phyloP scores from a whole-genome alignment of 2,888 invertebrate genomes.

The Plebejus anna region DNA sequence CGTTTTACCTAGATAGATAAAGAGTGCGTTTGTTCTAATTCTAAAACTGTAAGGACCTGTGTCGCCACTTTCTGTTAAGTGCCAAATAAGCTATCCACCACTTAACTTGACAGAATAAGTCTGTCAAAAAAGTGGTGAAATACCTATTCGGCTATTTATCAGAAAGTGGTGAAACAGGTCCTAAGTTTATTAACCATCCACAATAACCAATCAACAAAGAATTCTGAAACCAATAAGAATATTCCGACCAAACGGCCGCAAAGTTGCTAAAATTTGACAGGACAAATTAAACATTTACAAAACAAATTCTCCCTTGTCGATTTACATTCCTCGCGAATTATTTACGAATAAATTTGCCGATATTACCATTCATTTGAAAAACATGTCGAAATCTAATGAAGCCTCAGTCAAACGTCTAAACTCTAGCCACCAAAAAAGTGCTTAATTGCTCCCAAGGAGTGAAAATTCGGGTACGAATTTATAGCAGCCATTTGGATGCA shows the following conservation, averaged over 20 bases:
- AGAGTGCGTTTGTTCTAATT: too few relatives aligned
- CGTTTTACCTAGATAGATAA: too few relatives aligned
- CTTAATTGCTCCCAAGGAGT: conserved; percentile 78
- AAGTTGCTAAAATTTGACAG: background rate
- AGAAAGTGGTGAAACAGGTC: too few relatives aligned
- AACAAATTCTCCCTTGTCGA: conserved; percentile 1
- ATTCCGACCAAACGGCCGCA: background rate
- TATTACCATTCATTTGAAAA: conserved; percentile 28
- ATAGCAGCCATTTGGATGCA: conserved; percentile 79
- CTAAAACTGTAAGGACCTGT: background rate
- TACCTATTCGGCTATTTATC: too few relatives aligned
- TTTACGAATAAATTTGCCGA: conserved; percentile 16
- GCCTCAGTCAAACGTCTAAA: conserved; percentile 54
- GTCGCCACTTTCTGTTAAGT: too few relatives aligned
- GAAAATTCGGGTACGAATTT: conserved; percentile 78
- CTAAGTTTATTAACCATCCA: background rate
- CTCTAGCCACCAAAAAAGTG: conserved; percentile 66
- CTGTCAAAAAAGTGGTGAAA: too few relatives aligned
- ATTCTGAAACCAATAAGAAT: background rate
- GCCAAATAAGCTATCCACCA: too few relatives aligned
- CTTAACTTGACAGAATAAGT: too few relatives aligned
- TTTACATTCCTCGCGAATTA: conserved; percentile 25
- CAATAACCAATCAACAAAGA: background rate
- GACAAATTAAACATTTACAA: conserved; percentile 14
- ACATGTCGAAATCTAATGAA: conserved; percentile 60